Conservation (phyloP, 2,797 vertebrate species). For the Labeo calbasu region DNA sequence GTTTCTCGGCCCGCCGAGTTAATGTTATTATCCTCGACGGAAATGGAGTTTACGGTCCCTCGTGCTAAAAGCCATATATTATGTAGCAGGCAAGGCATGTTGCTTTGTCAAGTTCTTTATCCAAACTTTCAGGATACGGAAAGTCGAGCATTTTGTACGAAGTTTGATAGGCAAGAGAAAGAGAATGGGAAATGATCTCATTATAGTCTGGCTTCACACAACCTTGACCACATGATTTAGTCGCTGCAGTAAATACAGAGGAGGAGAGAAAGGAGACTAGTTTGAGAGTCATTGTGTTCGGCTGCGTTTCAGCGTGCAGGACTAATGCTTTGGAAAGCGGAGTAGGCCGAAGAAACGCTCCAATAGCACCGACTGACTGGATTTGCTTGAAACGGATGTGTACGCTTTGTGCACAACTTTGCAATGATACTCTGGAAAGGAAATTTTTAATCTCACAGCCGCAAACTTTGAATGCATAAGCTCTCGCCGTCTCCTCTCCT, state of each 20-base stretch:
- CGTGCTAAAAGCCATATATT: conserved; percentile 79
- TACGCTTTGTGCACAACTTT: conserved; percentile 70
- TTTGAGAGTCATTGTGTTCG: conserved; percentile 75
- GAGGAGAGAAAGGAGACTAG: conserved; percentile 16
- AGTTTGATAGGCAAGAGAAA: conserved; percentile 76
- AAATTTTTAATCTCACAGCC: conserved; percentile 80
- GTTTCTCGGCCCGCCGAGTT: conserved; percentile 71
- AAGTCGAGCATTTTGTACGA: conserved; percentile 72
- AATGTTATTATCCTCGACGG: conserved; percentile 81
- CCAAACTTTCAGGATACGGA: conserved; percentile 74
- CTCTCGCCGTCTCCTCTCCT: conserved; percentile 68
- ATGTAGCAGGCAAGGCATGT: conserved; percentile 78
- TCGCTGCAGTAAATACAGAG: conserved; percentile 71
- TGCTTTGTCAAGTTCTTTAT: conserved; percentile 79
- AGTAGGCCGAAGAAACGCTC: conserved; percentile 73
- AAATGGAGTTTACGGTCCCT: conserved; percentile 77
- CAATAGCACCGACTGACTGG: conserved; percentile 73
- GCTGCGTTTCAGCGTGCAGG: conserved; percentile 80
- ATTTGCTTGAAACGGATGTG: conserved; percentile 78
- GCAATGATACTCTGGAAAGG: conserved; percentile 69
- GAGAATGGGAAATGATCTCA: conserved; percentile 80
- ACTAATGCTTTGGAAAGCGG: conserved; percentile 83
- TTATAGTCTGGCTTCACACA: conserved; percentile 80
- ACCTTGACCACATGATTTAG: conserved; percentile 80
- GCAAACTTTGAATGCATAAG: conserved; percentile 78